These are phyloP conservation scores for Lithophane ornitopus DNA, from an alignment of 2,888 invertebrate genomes.

Conservation along the genomic window DNA sequence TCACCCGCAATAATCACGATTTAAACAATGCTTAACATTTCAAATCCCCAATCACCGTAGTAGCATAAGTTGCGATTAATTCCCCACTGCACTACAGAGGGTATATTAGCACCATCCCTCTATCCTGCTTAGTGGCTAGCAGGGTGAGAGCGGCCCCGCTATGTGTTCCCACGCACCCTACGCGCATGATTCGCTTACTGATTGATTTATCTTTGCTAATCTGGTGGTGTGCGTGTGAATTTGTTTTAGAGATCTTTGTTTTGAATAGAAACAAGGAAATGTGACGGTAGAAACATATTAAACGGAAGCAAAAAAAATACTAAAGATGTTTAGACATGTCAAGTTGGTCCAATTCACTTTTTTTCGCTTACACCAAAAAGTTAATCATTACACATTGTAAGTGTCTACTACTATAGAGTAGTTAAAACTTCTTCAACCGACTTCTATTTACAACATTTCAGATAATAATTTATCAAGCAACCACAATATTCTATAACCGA, in stretches of 20 bases:
- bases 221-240: constrained; percentile 41
- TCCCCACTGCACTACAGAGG: constrained; percentile 42
- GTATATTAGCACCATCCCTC: constrained; percentile 49
- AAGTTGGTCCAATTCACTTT: background rate
- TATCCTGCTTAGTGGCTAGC: constrained; percentile 17
- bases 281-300: no score
- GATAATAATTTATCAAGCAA: background rate
- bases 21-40: constrained; percentile 35
- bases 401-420: background rate
- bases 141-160: constrained; percentile 60
- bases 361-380: background rate
- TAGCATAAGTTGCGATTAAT: constrained; percentile 65
- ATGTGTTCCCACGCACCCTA: constrained; percentile 76
- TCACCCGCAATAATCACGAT: constrained; percentile 28
- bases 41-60: constrained; percentile 53
- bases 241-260: constrained; percentile 21
- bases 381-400: background rate
- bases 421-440: background rate
- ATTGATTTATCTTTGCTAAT: constrained; percentile 67
- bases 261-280: constrained; percentile 5
- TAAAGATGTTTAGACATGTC: background rate
- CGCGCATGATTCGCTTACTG: constrained; percentile 49
- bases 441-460: constrained; percentile 4
- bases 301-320: background rate
- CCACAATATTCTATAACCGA: background rate